Conservation (phyloP, 2,888 invertebrate species). For the Pachycephus smyrnensis region DNA sequence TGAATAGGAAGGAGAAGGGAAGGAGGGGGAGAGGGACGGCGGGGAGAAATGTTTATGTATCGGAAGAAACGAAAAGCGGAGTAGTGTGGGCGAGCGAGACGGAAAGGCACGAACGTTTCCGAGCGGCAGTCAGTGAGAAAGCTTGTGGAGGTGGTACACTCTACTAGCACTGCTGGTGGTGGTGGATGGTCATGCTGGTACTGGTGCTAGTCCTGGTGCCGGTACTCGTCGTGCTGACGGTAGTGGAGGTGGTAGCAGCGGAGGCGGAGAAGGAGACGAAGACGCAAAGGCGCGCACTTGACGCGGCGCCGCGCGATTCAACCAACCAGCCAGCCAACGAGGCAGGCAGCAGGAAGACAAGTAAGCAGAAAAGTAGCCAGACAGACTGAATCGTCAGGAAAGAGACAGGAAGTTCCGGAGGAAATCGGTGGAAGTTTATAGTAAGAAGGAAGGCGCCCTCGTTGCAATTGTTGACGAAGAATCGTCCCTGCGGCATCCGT, state of each 20-base stretch:
- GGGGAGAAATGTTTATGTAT: conserved; percentile 49
- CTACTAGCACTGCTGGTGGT: neutral
- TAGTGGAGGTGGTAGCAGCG: neutral
- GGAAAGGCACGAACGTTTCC: conserved; percentile 53
- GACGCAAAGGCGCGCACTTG: conserved; percentile 26
- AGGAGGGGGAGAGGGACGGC: conserved; percentile 8
- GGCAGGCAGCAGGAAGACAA: neutral
- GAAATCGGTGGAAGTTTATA: neutral
- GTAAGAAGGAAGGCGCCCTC: neutral
- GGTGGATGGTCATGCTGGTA: neutral
- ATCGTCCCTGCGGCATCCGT: neutral
- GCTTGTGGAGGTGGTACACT: neutral
- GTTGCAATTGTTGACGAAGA: neutral
- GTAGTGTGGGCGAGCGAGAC: conserved; percentile 26
- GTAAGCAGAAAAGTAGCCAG: neutral
- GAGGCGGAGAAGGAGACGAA: conserved; percentile 16
- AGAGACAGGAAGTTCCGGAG: neutral
- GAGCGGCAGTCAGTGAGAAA: conserved; percentile 32
- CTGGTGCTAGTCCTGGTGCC: neutral
- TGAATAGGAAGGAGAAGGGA: conserved; percentile 14
- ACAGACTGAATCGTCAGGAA: neutral
- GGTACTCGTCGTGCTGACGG: neutral
- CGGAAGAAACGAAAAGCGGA: conserved; percentile 46
- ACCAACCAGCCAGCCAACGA: neutral
- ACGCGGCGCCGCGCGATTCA: conserved; percentile 22